Conservation (phyloP, 2,797 vertebrate species). For the Fringilla coelebs region DNA sequence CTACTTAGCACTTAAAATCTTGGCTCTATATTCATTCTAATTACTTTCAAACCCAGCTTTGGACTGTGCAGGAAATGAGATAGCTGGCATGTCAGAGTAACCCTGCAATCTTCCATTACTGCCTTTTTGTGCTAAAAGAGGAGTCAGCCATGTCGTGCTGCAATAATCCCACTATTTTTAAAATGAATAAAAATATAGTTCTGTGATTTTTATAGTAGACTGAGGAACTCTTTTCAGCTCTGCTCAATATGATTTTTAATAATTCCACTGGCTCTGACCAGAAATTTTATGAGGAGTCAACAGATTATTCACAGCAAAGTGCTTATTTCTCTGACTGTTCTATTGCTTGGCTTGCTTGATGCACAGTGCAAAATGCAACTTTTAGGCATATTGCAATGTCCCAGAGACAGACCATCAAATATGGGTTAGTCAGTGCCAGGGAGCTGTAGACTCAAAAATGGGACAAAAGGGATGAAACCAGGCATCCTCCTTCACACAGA, state of each 20-base stretch:
- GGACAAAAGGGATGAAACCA: neutral
- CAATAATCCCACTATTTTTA: slow-evolving; percentile 11
- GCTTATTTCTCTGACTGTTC: neutral
- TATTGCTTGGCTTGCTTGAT: neutral
- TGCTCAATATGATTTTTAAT: neutral
- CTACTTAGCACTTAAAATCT: slow-evolving; percentile 42
- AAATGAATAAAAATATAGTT: slow-evolving; percentile 22
- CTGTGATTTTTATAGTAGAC: neutral
- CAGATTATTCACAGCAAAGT: neutral
- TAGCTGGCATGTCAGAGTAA: slow-evolving; percentile 11
- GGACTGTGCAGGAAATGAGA: slow-evolving; percentile 37
- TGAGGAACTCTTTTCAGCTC: neutral
- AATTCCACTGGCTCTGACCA: neutral
- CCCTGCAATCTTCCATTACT: neutral
- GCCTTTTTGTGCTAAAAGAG: slow-evolving; percentile 12
- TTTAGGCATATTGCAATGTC: neutral
- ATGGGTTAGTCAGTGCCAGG: neutral
- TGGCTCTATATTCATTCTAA: slow-evolving; percentile 31
- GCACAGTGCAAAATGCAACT: neutral
- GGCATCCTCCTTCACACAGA: neutral
- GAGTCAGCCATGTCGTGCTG: neutral
- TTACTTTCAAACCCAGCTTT: slow-evolving; percentile 52
- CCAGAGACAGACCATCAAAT: neutral
- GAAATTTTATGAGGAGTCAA: neutral
- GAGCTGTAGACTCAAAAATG: neutral